Evolutionary conservation across 2,888 invertebrate genomes (phyloP).

Genomic region (Drosophila emarginata): DNA sequence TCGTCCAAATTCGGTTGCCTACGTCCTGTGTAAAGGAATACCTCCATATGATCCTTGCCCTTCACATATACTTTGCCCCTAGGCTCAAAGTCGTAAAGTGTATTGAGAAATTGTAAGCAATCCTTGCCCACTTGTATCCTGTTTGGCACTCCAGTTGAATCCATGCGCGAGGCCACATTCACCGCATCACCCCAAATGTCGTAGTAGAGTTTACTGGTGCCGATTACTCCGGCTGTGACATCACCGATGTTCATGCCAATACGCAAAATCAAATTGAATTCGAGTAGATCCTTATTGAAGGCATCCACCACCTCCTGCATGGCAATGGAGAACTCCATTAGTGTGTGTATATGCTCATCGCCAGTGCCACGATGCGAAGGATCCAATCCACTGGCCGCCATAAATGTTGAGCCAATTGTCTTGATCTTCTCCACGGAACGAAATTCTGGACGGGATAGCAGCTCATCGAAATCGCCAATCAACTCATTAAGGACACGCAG

Average conservation of each 20-base stretch:
- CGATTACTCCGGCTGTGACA: conserved; percentile 98
- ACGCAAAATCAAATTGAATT: conserved; percentile 92
- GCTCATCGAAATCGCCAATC: conserved; percentile 97
- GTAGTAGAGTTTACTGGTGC: conserved; percentile 96
- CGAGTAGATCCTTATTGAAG: conserved; percentile 94
- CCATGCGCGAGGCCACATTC: conserved; percentile 98
- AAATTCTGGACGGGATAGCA: conserved; percentile 91
- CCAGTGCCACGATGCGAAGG: conserved; percentile 88
- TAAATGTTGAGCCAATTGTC: conserved; percentile 97
- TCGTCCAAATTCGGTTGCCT: conserved; percentile 22
- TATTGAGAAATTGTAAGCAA: conserved; percentile 87
- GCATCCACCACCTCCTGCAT: conserved; percentile 94
- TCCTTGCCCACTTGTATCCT: conserved; percentile 92
- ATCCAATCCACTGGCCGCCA: conserved; percentile 98
- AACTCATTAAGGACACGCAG: conserved; percentile 97
- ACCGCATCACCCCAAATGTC: conserved; percentile 99
- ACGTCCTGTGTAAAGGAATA: conserved; percentile 86
- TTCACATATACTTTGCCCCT: conserved; percentile 97
- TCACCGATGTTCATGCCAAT: conserved; percentile 97
- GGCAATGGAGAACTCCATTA: conserved; percentile 96
- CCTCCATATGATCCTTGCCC: conserved; percentile 97
- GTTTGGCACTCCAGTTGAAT: conserved; percentile 95
- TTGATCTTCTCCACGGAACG: conserved; percentile 98
- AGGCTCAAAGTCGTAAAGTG: conserved; percentile 93
- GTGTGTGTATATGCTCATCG: conserved; percentile 89